Evolutionary conservation across 2,113 vertebrate genomes (phyloP).

Genomic region (Tretioscincus oriximinensis): DNA sequence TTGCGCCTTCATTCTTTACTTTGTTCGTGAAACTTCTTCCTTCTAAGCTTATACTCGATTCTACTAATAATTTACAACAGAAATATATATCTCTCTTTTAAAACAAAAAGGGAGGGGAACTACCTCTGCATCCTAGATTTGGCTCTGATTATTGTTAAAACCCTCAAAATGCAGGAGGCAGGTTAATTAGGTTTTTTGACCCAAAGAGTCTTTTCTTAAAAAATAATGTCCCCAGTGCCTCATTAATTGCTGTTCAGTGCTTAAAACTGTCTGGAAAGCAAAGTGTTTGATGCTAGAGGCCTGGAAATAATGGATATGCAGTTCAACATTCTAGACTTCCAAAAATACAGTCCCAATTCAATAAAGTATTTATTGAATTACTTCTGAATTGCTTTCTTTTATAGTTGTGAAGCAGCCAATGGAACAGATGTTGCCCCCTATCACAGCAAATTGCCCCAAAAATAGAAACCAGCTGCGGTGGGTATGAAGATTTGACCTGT

Average conservation of each 20-base stretch:
- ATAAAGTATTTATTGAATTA: conserved; percentile 42
- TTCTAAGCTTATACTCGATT: conserved; percentile 18
- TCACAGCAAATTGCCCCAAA: too few species aligned
- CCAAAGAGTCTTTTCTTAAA: conserved; percentile 57
- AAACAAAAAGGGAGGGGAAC: neutral
- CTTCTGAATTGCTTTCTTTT: conserved; percentile 51
- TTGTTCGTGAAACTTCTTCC: neutral
- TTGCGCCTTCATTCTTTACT: conserved; percentile 1
- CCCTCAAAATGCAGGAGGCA: conserved; percentile 65
- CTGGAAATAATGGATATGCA: conserved; percentile 49
- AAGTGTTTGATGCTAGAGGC: conserved; percentile 51
- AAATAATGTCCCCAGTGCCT: conserved; percentile 68
- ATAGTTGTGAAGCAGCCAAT: conserved; percentile 24
- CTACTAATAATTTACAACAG: conserved; percentile 31
- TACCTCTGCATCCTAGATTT: conserved; percentile 12
- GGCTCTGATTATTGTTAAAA: conserved; percentile 49
- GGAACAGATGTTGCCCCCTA: too few species aligned
- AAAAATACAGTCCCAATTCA: conserved; percentile 53
- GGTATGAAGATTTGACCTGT: too few species aligned
- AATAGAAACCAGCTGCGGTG: too few species aligned
- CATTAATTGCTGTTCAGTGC: conserved; percentile 73
- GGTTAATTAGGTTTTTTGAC: conserved; percentile 80
- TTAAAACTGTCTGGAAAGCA: conserved; percentile 59
- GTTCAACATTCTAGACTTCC: conserved; percentile 44
- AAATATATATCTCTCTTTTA: neutral